Percentiles rank a stretch among this genome's conserved stretches.
phyloP scores from a whole-genome alignment of 2,888 invertebrate species.

The Stenotaenia linearis region DNA sequence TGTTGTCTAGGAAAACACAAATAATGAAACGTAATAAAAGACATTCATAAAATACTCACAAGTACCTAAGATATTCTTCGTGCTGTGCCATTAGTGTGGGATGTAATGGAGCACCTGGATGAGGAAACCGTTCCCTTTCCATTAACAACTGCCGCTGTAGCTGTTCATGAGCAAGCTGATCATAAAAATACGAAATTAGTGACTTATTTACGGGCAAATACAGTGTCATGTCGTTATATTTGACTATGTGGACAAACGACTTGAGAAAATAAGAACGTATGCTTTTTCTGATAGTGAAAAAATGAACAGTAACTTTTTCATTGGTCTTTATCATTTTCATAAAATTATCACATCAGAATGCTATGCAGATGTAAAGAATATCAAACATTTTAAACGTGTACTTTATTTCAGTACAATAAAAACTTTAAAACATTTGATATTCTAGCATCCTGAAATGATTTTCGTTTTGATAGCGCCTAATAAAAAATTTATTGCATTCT shows the following conservation, averaged over 20 bases:
- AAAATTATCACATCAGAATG: background rate
- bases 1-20: constrained; percentile 55
- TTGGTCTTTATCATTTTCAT: background rate
- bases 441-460: background rate
- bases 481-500: background rate
- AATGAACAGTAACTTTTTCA: background rate
- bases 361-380: background rate
- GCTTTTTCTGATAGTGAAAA: background rate
- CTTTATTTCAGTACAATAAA: background rate
- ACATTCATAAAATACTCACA: background rate
- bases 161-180: constrained; percentile 63
- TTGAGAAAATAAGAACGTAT: background rate
- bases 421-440: background rate
- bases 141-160: constrained; percentile 75
- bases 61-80: constrained; percentile 46
- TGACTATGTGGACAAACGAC: no score
- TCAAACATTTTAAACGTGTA: background rate
- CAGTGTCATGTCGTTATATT: no score
- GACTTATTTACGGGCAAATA: background rate
- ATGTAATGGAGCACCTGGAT: constrained; percentile 47
- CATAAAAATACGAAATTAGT: background rate
- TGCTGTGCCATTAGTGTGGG: constrained; percentile 61
- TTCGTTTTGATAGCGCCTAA: background rate
- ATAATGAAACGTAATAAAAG: background rate
- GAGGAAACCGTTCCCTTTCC: constrained; percentile 66